Base-by-base conservation (phyloP, 2,113 vertebrate species). In the Hyperopisus bebe region DNA sequence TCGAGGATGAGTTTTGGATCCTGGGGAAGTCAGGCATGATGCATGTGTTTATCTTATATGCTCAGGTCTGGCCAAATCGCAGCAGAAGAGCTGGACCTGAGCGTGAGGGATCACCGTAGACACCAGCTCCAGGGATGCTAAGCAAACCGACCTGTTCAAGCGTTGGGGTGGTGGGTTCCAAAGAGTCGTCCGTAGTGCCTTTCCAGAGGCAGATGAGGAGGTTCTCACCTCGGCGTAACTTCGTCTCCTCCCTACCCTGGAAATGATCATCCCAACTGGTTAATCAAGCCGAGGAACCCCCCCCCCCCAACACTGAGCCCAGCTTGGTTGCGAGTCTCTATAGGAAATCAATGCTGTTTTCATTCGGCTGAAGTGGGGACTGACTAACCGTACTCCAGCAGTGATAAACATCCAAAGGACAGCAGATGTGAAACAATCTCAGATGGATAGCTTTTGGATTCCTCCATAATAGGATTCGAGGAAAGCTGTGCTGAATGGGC, bases 261-360 rank as follows among this genome's bases (percentile, higher is more conserved):
- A 90, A 87, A 90, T 87, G 35, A 87, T 90, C 62, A 42, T 87
- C 85, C n/a, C 31, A 58, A 51, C 46, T 87, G 89, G 47, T 90
- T 87, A 90, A 87, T 90, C 47, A 74, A 55, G 21, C 51, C 19
- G 66, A 21, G n/a, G 3, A 50, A 13, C 55, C 13, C 39, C 48
- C 88, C 21, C 39, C 47, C 77, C 24, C 31, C 53, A 0, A 42
- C 89, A 89, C 31, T 70, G 90, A 89, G 90, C 89, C 48, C 13
- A 89, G 88, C 85, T 91, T 92, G 92, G 92, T 93, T 62, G 55
- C 13, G 58, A 89, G 91, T 91, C 92, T 90, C 90, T 90, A 94
- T 92, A 91, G 92, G 93, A 94, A 95, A 95, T 95, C 95, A 92
- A 94, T 95, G 92, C 46, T 87, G 88, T 92, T 94, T 94, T 92